Percentiles rank a stretch among this genome's conserved stretches.
phyloP scores from a whole-genome alignment of 1,140 invertebrate genomes.

The Pseudobourletiella spinata region DNA sequence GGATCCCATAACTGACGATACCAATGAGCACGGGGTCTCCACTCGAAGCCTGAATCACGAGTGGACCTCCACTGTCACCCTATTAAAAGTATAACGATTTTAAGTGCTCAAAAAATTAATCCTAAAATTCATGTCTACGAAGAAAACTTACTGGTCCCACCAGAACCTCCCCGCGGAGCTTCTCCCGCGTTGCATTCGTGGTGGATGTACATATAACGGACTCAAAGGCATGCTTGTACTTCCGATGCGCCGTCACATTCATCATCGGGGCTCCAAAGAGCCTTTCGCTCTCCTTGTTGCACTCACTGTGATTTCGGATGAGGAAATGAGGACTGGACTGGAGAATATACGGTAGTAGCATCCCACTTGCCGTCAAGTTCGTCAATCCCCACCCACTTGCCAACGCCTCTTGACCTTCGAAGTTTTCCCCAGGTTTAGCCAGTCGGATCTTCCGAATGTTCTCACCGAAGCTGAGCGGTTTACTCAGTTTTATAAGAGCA shows the following conservation, averaged over 20 bases:
- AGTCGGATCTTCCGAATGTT: constrained; percentile 7
- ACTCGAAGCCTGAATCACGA: neutral
- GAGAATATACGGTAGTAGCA: neutral
- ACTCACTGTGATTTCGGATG: constrained; percentile 4
- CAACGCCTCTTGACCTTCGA: constrained; percentile 6
- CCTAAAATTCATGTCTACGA: neutral
- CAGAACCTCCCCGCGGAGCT: neutral
- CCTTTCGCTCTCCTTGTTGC: neutral
- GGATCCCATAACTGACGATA: constrained; percentile 19
- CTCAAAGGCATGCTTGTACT: constrained; percentile 16
- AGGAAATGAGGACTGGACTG: constrained; percentile 4
- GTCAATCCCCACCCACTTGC: constrained; percentile 16
- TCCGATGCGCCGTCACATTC: constrained; percentile 4
- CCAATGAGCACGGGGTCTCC: constrained; percentile 13
- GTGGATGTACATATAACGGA: constrained; percentile 20
- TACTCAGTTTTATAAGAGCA: constrained; percentile 16
- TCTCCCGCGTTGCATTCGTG: no score
- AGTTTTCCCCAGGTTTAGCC: constrained; percentile 11
- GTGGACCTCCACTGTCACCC: constrained; percentile 20
- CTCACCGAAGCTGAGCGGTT: constrained; percentile 1
- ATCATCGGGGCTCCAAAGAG: neutral
- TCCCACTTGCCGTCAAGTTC: neutral
- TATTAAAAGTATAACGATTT: neutral
- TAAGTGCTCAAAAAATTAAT: neutral
- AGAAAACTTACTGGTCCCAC: neutral